Evolutionary conservation across 2,113 vertebrate genomes (phyloP), one percentile per base, ranked within the genome.

Genomic region (Telmatochromis bifrenatus): DNA sequence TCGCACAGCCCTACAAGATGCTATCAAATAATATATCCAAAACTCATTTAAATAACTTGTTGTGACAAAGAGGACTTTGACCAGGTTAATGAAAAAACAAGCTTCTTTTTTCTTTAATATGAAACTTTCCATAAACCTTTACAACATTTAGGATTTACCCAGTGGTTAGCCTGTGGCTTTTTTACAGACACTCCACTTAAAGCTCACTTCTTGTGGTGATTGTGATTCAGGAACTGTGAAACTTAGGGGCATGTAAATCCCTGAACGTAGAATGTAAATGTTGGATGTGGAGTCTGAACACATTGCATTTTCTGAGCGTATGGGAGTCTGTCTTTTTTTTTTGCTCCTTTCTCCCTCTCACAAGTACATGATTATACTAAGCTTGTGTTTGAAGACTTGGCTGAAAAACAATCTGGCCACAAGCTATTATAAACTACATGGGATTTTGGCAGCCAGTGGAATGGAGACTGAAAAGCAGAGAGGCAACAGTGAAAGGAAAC

Each of bases 271-370:
- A 87, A 68, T 81, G 73, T 84, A 86, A 88, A 86, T 88, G 85
- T 75, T 90, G 87, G 87, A 92, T 82, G 88, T 60, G 47, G 79
- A 92, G 88, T 88, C 75, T 86, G 86, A 94, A 92, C 82, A 92
- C 90, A 90, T 84, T 81, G 83, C 55, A 58, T 94, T 94, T 93
- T 90, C 92, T 94, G 93, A 89, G 88, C 56, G 73, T 90, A 93
- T 88, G 94, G 45, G 70, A 88, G 62, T 21, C 13, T 15, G 13
- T 5, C 3, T 13, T 7, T 7, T 13, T 14, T 8, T 26, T 56
- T 56, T 6, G 56, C 88, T 89, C 79, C 82, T 80, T 60, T 79
- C 84, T 80, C 79, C 37, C 65, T 79, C 92, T 91, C 83, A 91
- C 87, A 91, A 87, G 90, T 85, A 80, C 79, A 73, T 77, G 87